phyloP scores from a whole-genome alignment of 2,797 vertebrate genomes.

The Chelonia mydas region DNA sequence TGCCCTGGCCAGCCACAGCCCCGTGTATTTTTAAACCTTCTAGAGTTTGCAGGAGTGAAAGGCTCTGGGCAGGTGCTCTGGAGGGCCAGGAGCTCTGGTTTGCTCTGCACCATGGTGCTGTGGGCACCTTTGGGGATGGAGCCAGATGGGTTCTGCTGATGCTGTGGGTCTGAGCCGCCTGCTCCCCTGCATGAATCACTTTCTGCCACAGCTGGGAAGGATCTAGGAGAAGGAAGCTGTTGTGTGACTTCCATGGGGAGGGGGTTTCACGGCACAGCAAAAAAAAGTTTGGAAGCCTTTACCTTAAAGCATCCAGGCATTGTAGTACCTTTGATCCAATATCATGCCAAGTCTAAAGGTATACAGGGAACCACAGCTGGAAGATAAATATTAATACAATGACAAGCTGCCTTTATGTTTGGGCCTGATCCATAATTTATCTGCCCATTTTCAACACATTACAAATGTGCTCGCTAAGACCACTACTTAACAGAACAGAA shows the following conservation, averaged over 20 bases:
- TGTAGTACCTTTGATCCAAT: not conserved
- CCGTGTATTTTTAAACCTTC: not conserved
- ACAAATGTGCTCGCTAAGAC: not conserved
- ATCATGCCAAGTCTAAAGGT: not conserved
- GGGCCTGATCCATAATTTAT: not conserved
- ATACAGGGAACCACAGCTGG: rapidly evolving
- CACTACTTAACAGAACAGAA: not conserved
- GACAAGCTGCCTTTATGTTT: not conserved
- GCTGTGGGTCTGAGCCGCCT: not conserved
- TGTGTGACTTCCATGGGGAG: not conserved
- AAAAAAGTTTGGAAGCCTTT: not conserved
- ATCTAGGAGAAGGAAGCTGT: not conserved
- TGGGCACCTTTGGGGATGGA: not conserved
- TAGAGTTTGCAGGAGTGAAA: not conserved
- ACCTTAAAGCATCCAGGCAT: not conserved
- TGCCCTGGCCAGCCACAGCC: not conserved
- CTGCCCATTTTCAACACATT: not conserved
- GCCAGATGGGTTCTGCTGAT: not conserved
- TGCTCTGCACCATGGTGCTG: too few relatives aligned
- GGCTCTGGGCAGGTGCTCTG: too few relatives aligned
- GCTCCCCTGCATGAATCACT: not conserved
- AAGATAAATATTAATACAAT: not conserved
- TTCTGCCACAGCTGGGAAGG: not conserved
- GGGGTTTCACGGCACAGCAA: not conserved
- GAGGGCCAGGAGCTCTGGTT: too few relatives aligned